A percentile compares a stretch with the other conserved stretches of the same genome.
Evolutionary conservation across 2,797 vertebrate genomes (phyloP).

Genomic region (Cynopterus sphinx): DNA sequence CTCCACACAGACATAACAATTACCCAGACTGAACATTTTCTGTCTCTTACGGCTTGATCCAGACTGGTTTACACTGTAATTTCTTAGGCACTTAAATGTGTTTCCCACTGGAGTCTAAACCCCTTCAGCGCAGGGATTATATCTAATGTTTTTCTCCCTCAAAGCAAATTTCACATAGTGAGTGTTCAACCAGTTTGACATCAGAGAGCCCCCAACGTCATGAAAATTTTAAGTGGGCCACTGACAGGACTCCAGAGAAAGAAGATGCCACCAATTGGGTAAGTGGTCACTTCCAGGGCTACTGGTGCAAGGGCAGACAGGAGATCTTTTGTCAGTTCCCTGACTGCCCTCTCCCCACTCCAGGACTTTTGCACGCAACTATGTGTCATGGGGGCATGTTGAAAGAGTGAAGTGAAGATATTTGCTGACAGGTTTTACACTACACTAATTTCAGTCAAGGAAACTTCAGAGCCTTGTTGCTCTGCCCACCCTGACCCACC

Average conservation of each 20-base stretch:
- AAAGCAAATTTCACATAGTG: not conserved
- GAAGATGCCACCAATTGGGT: not conserved
- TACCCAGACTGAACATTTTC: not conserved
- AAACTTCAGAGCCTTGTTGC: not conserved
- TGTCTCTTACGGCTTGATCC: not conserved
- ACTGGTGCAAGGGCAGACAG: not conserved
- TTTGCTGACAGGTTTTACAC: not conserved
- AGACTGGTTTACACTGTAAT: not conserved
- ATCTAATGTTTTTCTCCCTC: slow-evolving; percentile 1
- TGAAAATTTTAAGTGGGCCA: not conserved
- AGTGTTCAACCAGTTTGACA: not conserved
- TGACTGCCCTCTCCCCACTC: not conserved
- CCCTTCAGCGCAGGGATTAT: not conserved
- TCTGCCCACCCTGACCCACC: not conserved
- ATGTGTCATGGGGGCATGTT: not conserved
- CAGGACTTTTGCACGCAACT: not conserved
- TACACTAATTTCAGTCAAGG: not conserved
- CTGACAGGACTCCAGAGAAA: not conserved
- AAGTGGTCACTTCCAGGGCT: not conserved
- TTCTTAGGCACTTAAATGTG: not conserved
- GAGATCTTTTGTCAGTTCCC: not conserved
- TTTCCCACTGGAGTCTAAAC: not conserved
- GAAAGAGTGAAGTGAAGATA: not conserved
- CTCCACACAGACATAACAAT: not conserved
- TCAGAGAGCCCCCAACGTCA: not conserved